phyloP scores from a whole-genome alignment of 2,888 invertebrate species.

The Philonicus albiceps region DNA sequence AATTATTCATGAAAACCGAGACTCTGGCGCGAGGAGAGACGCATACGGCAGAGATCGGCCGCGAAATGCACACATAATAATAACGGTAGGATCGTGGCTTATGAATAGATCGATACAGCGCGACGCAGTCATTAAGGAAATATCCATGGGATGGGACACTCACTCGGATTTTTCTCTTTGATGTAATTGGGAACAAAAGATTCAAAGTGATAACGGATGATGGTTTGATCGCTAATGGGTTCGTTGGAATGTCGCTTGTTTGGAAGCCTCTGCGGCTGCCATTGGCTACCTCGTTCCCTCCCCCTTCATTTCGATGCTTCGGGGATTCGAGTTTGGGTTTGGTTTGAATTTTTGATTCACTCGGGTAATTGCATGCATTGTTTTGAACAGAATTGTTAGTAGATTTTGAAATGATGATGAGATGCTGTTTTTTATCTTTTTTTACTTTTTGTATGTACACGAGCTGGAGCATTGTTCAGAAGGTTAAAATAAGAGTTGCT shows the following conservation, averaged over 20 bases:
- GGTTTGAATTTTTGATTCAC: neutral
- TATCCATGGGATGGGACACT: neutral
- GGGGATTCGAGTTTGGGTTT: neutral
- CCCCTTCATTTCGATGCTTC: too few species aligned
- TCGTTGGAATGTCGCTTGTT: neutral
- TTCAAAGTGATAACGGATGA: conserved; percentile 15
- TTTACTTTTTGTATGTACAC: neutral
- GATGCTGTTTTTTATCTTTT: neutral
- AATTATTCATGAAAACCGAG: conserved; percentile 13
- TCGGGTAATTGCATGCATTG: neutral
- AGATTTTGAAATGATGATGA: neutral
- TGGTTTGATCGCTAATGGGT: neutral
- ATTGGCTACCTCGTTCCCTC: neutral
- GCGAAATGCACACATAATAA: conserved; percentile 7
- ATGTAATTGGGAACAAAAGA: conserved; percentile 12
- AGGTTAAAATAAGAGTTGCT: neutral
- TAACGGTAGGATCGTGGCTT: conserved; percentile 25
- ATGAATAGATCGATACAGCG: conserved; percentile 22
- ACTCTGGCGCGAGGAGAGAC: neutral
- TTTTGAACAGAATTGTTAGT: neutral
- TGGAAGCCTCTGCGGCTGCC: neutral
- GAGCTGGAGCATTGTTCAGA: neutral
- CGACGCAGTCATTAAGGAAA: conserved; percentile 14
- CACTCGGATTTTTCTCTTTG: neutral
- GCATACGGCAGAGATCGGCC: neutral